Percentiles rank a stretch among this genome's conserved stretches.
Conservation (phyloP, 2,888 invertebrate genomes). For the Apotomis turbidana region DNA sequence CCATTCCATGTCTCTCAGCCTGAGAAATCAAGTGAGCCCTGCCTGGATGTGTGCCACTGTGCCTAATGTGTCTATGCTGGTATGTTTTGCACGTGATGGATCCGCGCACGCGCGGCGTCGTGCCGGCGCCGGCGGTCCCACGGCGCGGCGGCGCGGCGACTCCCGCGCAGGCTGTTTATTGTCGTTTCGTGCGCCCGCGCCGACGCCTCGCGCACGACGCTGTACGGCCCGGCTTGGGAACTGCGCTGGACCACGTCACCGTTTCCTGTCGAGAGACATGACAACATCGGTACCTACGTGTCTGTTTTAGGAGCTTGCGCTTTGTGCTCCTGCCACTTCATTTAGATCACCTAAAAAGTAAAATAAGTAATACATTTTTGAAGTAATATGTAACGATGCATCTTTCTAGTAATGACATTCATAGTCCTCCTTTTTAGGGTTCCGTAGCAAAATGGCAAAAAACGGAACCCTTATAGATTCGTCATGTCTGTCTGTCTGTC, state of each 20-base stretch:
- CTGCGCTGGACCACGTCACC: not conserved
- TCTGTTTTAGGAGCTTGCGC: not conserved
- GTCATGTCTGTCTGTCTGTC: no score
- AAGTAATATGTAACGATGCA: no score
- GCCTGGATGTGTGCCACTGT: no score
- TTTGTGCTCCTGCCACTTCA: not conserved
- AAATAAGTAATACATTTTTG: no score
- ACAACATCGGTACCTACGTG: not conserved
- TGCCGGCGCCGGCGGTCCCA: constrained; percentile 34
- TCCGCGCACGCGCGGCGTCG: not conserved
- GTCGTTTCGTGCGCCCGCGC: constrained; percentile 37
- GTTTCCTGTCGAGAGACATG: constrained; percentile 12
- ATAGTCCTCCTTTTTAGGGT: no score
- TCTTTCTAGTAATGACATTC: no score
- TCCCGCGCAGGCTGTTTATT: constrained; percentile 27
- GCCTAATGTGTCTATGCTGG: not conserved
- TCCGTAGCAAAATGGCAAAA: no score
- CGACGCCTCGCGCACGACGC: constrained; percentile 40
- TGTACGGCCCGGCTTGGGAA: constrained; percentile 18
- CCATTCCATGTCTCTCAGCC: no score
- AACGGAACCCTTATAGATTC: no score
- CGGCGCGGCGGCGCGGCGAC: constrained; percentile 18
- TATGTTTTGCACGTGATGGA: not conserved
- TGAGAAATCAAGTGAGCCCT: no score
- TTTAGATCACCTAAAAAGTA: no score